Evolutionary conservation across 2,797 vertebrate genomes (phyloP), one percentile per base, ranked within the genome.

Genomic region (Spheniscus humboldti): DNA sequence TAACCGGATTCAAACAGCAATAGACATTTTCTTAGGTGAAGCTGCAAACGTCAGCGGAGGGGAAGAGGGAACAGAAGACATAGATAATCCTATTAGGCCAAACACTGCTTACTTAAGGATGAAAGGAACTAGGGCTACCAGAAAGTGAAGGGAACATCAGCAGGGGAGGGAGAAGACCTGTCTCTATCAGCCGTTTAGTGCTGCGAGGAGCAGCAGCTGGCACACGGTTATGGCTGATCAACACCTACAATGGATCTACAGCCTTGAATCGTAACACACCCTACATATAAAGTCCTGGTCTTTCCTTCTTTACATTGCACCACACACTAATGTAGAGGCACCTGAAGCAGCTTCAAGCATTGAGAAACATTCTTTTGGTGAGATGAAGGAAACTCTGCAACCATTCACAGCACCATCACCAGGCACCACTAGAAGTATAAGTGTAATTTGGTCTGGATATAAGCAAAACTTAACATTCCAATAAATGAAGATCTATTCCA

Each of bases 301-400:
- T 22, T n/a, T 25, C n/a, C 39, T n/a, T n/a, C 87, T 62, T 57
- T 18, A 9, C 8, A 0, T 0, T 55, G 35, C 56, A 47, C 23
- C 45, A 60, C 25, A 10, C 19, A 7, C 7, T 25, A 8, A 4
- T 0, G 7, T 1, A 37, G 47, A 37, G 47, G 28, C 35, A 60
- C 27, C 18, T 0, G 4, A 47, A 56, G 35, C n/a, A 77, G 56
- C 39, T 43, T 43, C 24, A 35, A 55, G 48, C 39, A 43, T 0
- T n/a, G 6, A 41, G n/a, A 72, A 88, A 33, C 4, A 16, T 10
- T n/a, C 5, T 59, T 66, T 18, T 13, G 4, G 20, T 12, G 23
- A 23, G 6, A 47, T 39, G 43, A 83, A 57, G 52, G 39, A 23
- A 92, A 66, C 19, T 52, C 45, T 45, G n/a, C 60, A 71, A 14